Percentiles rank a stretch among this genome's conserved stretches.
phyloP scores from a whole-genome alignment of 2,888 invertebrate genomes.

The Pseudoips prasinana region DNA sequence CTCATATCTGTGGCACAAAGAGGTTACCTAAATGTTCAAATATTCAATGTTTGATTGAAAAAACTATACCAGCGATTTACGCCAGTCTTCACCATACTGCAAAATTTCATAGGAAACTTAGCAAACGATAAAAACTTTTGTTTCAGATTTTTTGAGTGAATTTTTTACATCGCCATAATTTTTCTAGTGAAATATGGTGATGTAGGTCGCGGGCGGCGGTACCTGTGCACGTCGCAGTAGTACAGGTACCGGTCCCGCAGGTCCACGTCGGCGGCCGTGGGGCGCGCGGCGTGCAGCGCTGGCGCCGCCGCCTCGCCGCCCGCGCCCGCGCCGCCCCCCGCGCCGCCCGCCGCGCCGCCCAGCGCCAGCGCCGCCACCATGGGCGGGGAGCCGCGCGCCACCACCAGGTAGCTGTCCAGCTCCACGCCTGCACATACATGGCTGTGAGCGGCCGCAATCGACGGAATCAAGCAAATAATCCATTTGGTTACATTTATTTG shows the following conservation, averaged over 20 bases:
- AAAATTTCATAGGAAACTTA: too few species aligned
- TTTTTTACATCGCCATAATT: too few species aligned
- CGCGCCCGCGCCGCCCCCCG: constrained; percentile 78
- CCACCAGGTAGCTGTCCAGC: constrained; percentile 83
- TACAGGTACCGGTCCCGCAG: constrained; percentile 82
- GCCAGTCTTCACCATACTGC: too few species aligned
- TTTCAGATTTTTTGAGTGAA: too few species aligned
- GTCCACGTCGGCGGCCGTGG: constrained; percentile 87
- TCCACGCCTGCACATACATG: constrained; percentile 65
- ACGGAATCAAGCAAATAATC: too few species aligned
- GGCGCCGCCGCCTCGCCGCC: constrained; percentile 83
- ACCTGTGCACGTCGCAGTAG: constrained; percentile 80
- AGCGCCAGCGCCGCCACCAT: constrained; percentile 86
- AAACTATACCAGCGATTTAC: too few species aligned
- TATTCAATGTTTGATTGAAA: too few species aligned
- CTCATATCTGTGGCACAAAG: constrained; percentile 63
- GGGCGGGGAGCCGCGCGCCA: constrained; percentile 80
- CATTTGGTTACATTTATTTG: too few species aligned
- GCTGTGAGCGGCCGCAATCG: constrained; percentile 3
- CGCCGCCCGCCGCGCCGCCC: constrained; percentile 50
- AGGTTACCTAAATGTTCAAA: too few species aligned
- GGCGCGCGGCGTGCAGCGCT: constrained; percentile 84
- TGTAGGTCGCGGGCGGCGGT: constrained; percentile 1
- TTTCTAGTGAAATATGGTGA: too few species aligned
- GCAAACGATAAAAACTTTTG: too few species aligned